phyloP scores from a whole-genome alignment of 2,113 vertebrate species.

The Peromyscus leucopus region DNA sequence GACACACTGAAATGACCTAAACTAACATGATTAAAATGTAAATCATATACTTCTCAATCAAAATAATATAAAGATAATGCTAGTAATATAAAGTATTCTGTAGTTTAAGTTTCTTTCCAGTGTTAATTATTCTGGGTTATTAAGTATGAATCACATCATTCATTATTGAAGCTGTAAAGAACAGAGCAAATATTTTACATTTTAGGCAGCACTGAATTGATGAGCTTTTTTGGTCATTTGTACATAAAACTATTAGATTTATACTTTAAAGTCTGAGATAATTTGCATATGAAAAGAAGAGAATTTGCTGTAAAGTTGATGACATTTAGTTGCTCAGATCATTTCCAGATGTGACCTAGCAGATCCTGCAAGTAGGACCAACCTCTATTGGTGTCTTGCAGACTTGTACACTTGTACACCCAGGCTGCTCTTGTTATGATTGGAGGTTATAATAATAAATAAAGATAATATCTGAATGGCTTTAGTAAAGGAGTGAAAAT shows the following conservation, averaged over 20 bases:
- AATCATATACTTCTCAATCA: constrained; percentile 38
- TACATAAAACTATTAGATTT: constrained; percentile 32
- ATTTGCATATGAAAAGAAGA: constrained; percentile 39
- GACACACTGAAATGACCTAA: constrained; percentile 43
- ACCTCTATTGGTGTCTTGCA: not conserved
- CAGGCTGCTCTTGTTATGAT: constrained; percentile 37
- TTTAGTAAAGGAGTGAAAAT: constrained; percentile 11
- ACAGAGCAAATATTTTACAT: constrained; percentile 3
- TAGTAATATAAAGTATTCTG: not conserved
- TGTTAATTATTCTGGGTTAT: constrained; percentile 54
- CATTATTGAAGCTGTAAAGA: not conserved
- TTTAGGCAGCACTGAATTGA: constrained; percentile 20
- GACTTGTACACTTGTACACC: not conserved
- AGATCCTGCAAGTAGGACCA: constrained; percentile 18
- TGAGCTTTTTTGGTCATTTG: constrained; percentile 34
- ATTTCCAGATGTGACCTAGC: not conserved
- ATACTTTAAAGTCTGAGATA: constrained; percentile 44
- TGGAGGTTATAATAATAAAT: constrained; percentile 35
- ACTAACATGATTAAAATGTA: constrained; percentile 61
- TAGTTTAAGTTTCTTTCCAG: not conserved
- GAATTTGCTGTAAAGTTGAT: constrained; percentile 27
- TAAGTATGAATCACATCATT: constrained; percentile 38
- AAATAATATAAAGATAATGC: constrained; percentile 46
- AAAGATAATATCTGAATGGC: constrained; percentile 47
- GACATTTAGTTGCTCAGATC: not conserved